Evolutionary conservation across 2,113 vertebrate genomes (phyloP).

Genomic region (Pseudopipra pipra): DNA sequence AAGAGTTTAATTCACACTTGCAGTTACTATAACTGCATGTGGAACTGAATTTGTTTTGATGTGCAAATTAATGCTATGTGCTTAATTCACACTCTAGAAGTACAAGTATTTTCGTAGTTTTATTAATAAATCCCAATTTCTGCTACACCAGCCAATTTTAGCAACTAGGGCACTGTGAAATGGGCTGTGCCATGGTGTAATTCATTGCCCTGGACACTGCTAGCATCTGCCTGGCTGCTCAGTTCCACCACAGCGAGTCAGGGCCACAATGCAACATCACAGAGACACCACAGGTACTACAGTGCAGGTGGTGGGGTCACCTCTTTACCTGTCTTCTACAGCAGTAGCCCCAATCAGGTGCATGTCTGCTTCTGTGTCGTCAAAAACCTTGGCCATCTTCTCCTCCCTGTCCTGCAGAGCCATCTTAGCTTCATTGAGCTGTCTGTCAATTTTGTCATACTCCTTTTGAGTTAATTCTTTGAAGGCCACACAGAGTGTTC

Average conservation of each 20-base stretch:
- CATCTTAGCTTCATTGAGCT: conserved; percentile 85
- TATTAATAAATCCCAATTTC: conserved; percentile 43
- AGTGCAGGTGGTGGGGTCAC: neutral
- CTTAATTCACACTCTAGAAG: neutral
- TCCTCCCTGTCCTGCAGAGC: conserved; percentile 93
- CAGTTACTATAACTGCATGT: neutral
- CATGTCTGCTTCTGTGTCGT: conserved; percentile 91
- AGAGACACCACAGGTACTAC: neutral
- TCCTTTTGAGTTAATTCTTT: conserved; percentile 83
- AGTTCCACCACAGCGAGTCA: rapidly evolving
- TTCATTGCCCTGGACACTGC: neutral
- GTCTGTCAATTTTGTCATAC: conserved; percentile 79
- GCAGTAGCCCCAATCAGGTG: conserved; percentile 95
- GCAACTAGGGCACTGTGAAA: conserved; percentile 17
- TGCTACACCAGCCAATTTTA: conserved; percentile 1
- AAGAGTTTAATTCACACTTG: neutral
- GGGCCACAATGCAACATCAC: rapidly evolving
- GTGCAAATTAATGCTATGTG: neutral
- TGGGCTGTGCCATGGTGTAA: neutral
- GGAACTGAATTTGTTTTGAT: conserved; percentile 27
- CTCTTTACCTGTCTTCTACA: conserved; percentile 92
- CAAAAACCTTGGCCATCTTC: conserved; percentile 88
- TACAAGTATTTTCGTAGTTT: neutral
- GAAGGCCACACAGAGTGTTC: conserved; percentile 94
- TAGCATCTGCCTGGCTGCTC: neutral